These are phyloP conservation scores for Megaceryle maxima DNA, from an alignment of 2,113 vertebrate genomes.

Conservation along the genomic window DNA sequence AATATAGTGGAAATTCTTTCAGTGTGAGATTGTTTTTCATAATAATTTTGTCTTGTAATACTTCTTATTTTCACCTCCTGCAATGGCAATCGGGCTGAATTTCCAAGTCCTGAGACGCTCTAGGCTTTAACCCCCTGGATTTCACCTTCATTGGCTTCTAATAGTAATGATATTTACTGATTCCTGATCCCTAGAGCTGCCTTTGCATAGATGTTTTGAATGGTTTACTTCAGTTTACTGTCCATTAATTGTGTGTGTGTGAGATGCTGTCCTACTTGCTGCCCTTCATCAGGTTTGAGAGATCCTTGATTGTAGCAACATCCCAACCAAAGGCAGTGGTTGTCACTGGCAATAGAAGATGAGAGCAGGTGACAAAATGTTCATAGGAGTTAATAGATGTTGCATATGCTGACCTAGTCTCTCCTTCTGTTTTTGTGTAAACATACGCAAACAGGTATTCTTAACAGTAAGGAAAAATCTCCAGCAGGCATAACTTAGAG, in stretches of 20 bases:
- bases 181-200: neutral
- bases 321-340: neutral
- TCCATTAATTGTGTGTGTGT: neutral
- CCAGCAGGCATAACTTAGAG: neutral
- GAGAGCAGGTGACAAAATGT: neutral
- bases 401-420: neutral
- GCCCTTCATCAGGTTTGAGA: neutral
- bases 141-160: neutral
- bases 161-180: neutral
- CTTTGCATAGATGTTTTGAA: neutral
- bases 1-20: neutral
- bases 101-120: neutral
- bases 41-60: neutral
- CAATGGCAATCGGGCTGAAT: neutral
- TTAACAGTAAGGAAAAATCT: neutral
- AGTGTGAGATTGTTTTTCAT: neutral
- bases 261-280: neutral
- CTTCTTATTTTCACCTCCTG: neutral
- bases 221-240: neutral
- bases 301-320: neutral
- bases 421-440: neutral
- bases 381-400: neutral
- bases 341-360: neutral
- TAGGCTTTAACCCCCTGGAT: neutral
- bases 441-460: neutral